A percentile compares a stretch with the other conserved stretches of the same genome.
These are phyloP conservation scores for Campoplex nolae DNA, from an alignment of 2,888 invertebrate species.

Conservation along the genomic window DNA sequence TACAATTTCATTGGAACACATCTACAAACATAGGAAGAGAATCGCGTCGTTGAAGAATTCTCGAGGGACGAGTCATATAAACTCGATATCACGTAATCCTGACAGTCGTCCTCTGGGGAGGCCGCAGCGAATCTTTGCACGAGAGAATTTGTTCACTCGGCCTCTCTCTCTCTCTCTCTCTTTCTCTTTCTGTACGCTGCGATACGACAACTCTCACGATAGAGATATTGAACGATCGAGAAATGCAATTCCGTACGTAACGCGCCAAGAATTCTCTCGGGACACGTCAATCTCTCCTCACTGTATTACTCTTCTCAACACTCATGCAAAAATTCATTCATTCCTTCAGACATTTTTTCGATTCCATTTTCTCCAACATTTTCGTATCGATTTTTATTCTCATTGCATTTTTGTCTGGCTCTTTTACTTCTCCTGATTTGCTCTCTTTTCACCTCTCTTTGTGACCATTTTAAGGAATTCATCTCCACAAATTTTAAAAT, in stretches of 20 bases:
- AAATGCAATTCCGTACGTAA: constrained; percentile 2
- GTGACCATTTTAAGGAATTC: too few species aligned
- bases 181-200: neutral
- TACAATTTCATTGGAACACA: constrained; percentile 26
- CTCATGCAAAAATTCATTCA: constrained; percentile 37
- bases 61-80: constrained; percentile 64
- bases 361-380: neutral
- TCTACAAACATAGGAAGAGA: constrained; percentile 52
- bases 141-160: constrained; percentile 30
- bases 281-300: constrained; percentile 49
- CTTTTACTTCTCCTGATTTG: neutral
- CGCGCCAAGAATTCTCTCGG: constrained; percentile 47
- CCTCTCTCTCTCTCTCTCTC: neutral
- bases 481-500: too few species aligned
- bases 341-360: neutral
- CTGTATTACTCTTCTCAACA: constrained; percentile 39
- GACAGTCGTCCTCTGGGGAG: constrained; percentile 51
- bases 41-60: constrained; percentile 45
- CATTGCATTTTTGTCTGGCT: neutral
- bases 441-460: neutral
- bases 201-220: constrained; percentile 6
- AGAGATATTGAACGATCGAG: constrained; percentile 56
- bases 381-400: neutral
- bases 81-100: constrained; percentile 33
- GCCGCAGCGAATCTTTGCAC: constrained; percentile 21